Evolutionary conservation across 2,888 invertebrate species (phyloP), one percentile per base, ranked within the genome.

Genomic region (Leptopilina drosophilae): DNA sequence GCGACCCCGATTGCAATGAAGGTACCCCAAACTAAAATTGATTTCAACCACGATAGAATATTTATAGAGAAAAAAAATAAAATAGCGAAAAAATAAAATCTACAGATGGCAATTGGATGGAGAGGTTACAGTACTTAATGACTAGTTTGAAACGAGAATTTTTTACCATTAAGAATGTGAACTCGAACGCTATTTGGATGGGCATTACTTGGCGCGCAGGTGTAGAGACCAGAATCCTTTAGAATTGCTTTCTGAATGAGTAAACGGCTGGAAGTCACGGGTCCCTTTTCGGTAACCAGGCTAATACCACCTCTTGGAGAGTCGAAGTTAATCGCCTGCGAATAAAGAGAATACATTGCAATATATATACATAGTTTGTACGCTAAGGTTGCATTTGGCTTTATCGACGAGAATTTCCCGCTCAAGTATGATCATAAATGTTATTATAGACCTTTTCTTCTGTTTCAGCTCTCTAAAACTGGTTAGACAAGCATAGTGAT

Each of bases 291-390:
- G 64, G 97, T 97, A 83, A 97, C 96, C 87, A 97, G 93, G 88
- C 96, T 96, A 92, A 97, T 96, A 64, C 97, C 97, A 66, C 97
- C 97, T 77, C 97, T 94, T 56, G 96, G 96, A 79, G 97, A 97
- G 93, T 97, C 97, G 92, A 97, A 97, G 93, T 97, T 97, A 93
- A 97, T 97, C 89, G 95, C 95, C 95, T 97, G 93, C 84, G 92
- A 92, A 85, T 83, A 85, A 84, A 84, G 78, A 84, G 76, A 64
- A 79, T 64, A 67, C 40, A 49, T 33, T 53, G 53, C 49, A 53
- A 53, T 69, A 53, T 42, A 42, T 42, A 42, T 42, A 42, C 5
- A 42, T 42, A 42, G 33, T 33, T 4, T 5, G 33, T 69, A 69
- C 12, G 49, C 12, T 53, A 53, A 53, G 53, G 53, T 69, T 49